Base-by-base conservation (phyloP, 2,113 vertebrate genomes). In the Otocyon megalotis region DNA sequence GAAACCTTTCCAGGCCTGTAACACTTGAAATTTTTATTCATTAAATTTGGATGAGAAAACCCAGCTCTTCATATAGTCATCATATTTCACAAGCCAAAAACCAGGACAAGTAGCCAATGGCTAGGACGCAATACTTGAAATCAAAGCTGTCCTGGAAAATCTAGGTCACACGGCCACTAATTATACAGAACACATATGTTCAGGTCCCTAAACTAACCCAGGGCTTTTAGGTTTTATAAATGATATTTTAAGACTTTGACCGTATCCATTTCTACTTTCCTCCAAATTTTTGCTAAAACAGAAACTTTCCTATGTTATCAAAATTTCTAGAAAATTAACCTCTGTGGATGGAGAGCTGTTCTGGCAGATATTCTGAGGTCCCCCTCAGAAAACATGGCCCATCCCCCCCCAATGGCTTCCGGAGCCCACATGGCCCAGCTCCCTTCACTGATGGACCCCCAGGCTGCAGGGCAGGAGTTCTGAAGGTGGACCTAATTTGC, bases 401-500 rank as follows among this genome's bases (percentile, higher is more conserved):
- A 50, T 67, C 62, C 22, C 56, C 20, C 76, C 48, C 2, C 79
- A 83, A 96, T 92, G 92, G 93, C 93, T 98, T 97, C 96, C 74
- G 32, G 94, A 81, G 94, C 76, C 97, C 97, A 93, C 82, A 32
- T 3, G 43, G 95, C 88, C 50, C 96, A 95, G 97, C 97, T 98
- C 98, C 87, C 95, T 80, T 95, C 58, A 60, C 96, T 77, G 93
- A 94, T 37, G 90, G 98, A 98, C 97, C 97, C 98, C 97, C 97
- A 97, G 97, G 98, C 97, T 97, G 92, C 91, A 97, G 87, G 96
- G 98, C 98, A 97, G 97, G 98, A 98, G 98, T 98, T 98, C 97
- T 63, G 82, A 98, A 98, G 98, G 98, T 95, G 85, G 97, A 98
- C 97, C 97, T 98, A 98, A 98, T 99, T 99, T 98, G 98, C 98